These are phyloP conservation scores for Protaetia brevitarsis DNA, from an alignment of 1,140 invertebrate genomes.

Conservation along the genomic window DNA sequence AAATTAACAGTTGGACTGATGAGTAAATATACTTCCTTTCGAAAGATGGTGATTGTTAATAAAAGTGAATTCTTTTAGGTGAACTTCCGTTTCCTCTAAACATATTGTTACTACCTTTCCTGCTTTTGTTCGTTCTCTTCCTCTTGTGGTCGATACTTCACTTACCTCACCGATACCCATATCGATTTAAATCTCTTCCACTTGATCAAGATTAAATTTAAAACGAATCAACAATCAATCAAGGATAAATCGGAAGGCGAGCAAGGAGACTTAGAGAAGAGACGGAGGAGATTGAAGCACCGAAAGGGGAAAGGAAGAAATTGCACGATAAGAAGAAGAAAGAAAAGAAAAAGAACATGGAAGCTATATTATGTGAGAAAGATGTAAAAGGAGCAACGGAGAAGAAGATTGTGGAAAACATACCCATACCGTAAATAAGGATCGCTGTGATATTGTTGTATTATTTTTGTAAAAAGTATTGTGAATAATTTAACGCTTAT, in stretches of 20 bases:
- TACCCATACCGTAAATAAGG: too few species aligned
- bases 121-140: conserved; percentile 27
- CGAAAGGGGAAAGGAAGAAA: not conserved
- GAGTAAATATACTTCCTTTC: conserved; percentile 16
- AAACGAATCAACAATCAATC: conserved; percentile 11
- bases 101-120: conserved; percentile 27
- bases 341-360: not conserved
- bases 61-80: conserved; percentile 5
- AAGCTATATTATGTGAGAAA: too few species aligned
- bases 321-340: not conserved
- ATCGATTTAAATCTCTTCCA: conserved; percentile 30
- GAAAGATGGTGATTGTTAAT: not conserved
- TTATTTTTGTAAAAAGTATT: too few species aligned
- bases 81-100: conserved; percentile 25
- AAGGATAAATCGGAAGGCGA: not conserved
- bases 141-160: conserved; percentile 24
- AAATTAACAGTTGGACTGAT: conserved; percentile 24
- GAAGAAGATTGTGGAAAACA: too few species aligned
- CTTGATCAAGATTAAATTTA: conserved; percentile 30
- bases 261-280: not conserved
- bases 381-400: too few species aligned
- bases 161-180: conserved; percentile 23
- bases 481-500: too few species aligned
- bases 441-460: too few species aligned
- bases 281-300: not conserved